Evolutionary conservation across 2,113 vertebrate species (phyloP).

Genomic region (Sardina pilchardus): DNA sequence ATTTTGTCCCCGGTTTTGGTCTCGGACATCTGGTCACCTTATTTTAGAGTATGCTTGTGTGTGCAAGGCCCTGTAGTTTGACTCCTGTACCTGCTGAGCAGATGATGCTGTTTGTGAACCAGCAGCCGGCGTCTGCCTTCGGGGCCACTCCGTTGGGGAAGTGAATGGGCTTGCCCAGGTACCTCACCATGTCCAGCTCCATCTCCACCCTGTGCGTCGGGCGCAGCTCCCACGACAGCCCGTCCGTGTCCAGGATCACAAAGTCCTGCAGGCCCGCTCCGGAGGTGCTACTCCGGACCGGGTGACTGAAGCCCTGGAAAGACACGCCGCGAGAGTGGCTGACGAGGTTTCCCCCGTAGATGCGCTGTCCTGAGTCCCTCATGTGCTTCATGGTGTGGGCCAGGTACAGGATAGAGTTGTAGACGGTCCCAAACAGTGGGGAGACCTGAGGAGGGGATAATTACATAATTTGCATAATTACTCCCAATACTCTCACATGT

Average conservation of each 20-base stretch:
- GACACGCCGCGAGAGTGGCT: slow-evolving; percentile 55
- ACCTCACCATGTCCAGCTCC: slow-evolving; percentile 64
- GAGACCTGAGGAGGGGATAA: slow-evolving; percentile 73
- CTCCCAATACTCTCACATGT: neutral
- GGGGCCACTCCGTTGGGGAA: slow-evolving; percentile 69
- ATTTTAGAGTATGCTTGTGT: too few relatives aligned
- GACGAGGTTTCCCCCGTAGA: slow-evolving; percentile 76
- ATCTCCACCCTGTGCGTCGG: slow-evolving; percentile 69
- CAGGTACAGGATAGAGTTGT: slow-evolving; percentile 80
- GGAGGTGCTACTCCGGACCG: slow-evolving; percentile 61
- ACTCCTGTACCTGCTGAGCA: slow-evolving; percentile 71
- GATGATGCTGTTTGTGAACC: slow-evolving; percentile 75
- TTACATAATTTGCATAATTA: neutral
- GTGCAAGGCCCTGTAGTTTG: neutral
- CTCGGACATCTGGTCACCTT: too few relatives aligned
- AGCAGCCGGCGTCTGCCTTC: slow-evolving; percentile 70
- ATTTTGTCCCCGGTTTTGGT: too few relatives aligned
- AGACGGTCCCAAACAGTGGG: slow-evolving; percentile 91
- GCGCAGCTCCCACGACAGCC: slow-evolving; percentile 64
- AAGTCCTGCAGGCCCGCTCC: slow-evolving; percentile 65
- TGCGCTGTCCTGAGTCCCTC: slow-evolving; percentile 59
- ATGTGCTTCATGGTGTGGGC: slow-evolving; percentile 70
- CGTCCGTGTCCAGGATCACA: slow-evolving; percentile 76
- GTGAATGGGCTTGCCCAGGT: slow-evolving; percentile 71
- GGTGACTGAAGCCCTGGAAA: slow-evolving; percentile 73